Evolutionary conservation across 2,888 invertebrate genomes (phyloP).

Genomic region (Stenolophus ochropezus): DNA sequence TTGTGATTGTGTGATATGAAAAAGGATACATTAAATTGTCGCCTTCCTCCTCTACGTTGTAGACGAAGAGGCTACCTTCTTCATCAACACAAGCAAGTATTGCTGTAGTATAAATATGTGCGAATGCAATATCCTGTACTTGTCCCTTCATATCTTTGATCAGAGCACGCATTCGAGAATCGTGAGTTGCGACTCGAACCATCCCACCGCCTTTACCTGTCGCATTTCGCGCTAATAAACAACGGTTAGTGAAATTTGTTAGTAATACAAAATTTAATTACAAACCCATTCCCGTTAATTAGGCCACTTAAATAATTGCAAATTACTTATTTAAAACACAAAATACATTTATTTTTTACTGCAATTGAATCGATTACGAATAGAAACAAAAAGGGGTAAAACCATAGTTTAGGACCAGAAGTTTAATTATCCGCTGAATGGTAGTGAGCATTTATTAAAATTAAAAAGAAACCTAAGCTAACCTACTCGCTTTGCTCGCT

Average conservation of each 20-base stretch:
- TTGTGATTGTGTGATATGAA: too few relatives aligned
- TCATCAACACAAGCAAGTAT: constrained; percentile 92
- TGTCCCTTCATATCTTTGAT: constrained; percentile 91
- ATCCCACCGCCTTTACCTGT: constrained; percentile 78
- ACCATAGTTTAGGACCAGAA: too few relatives aligned
- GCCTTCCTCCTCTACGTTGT: constrained; percentile 81
- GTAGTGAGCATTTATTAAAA: too few relatives aligned
- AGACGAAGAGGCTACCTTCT: constrained; percentile 87
- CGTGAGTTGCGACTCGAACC: constrained; percentile 89
- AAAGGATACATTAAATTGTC: constrained; percentile 76
- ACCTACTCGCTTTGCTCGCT: too few relatives aligned
- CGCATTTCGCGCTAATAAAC: constrained; percentile 54
- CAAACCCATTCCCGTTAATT: too few relatives aligned
- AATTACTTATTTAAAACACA: too few relatives aligned
- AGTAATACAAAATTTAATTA: not conserved
- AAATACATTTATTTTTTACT: too few relatives aligned
- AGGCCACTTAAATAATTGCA: too few relatives aligned
- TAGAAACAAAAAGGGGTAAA: too few relatives aligned
- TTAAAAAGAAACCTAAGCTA: too few relatives aligned
- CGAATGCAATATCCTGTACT: constrained; percentile 94
- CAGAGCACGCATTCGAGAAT: constrained; percentile 83
- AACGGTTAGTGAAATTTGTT: not conserved
- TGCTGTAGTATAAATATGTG: constrained; percentile 85
- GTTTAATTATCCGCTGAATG: too few relatives aligned
- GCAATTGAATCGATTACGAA: too few relatives aligned